phyloP scores from a whole-genome alignment of 2,888 invertebrate genomes.

The Ferdinandea cuprea region DNA sequence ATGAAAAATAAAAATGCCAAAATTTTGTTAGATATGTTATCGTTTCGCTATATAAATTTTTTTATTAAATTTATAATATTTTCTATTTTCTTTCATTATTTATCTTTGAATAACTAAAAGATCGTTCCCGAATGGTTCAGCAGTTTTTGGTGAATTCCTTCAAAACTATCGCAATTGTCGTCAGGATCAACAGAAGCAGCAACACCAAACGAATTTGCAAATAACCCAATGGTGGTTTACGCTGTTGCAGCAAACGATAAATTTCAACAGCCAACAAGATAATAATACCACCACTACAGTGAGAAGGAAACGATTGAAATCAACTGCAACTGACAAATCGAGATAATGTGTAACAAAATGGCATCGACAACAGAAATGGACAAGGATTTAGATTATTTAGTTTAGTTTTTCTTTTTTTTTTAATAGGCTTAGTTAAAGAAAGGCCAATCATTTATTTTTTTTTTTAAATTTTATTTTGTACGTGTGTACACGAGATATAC shows the following conservation, averaged over 20 bases:
- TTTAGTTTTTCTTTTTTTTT: background rate
- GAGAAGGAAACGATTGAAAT: conserved; percentile 56
- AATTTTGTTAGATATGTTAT: background rate
- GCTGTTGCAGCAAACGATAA: conserved; percentile 81
- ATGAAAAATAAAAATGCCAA: conserved; percentile 45
- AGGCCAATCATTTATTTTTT: conserved; percentile 5
- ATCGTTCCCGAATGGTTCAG: conserved; percentile 72
- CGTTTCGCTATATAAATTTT: background rate
- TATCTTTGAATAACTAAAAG: conserved; percentile 11
- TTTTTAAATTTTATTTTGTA: conserved; percentile 39
- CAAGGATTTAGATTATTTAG: conserved; percentile 22
- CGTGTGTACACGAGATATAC: conserved; percentile 30
- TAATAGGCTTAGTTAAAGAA: background rate
- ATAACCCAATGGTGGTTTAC: conserved; percentile 82
- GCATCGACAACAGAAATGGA: background rate
- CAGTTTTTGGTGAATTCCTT: conserved; percentile 61
- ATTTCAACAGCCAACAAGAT: conserved; percentile 73
- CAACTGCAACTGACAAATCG: conserved; percentile 37
- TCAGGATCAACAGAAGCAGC: conserved; percentile 40
- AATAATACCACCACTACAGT: conserved; percentile 33
- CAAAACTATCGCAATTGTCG: conserved; percentile 52
- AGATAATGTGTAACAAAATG: conserved; percentile 17
- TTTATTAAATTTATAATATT: no score
- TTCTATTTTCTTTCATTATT: background rate
- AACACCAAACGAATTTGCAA: conserved; percentile 76